Percentiles rank a stretch among this genome's conserved stretches.
Conservation (phyloP, 2,113 vertebrate genomes). For the Columba janthina region DNA sequence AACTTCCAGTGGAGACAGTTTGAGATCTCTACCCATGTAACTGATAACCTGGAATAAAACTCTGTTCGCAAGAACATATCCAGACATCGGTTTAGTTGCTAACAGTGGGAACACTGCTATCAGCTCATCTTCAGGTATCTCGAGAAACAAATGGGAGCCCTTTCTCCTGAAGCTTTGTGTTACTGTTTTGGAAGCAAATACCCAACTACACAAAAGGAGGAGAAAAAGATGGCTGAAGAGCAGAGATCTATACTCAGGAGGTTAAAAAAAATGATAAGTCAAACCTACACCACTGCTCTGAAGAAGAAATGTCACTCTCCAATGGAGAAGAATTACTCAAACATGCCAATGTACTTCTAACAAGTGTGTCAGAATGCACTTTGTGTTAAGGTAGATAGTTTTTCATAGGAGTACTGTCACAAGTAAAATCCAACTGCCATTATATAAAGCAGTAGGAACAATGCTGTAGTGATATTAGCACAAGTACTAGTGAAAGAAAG, state of each 20-base stretch:
- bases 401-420: neutral
- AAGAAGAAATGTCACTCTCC: neutral
- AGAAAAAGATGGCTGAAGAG: neutral
- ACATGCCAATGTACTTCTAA: neutral
- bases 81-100: neutral
- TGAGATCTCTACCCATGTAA: neutral
- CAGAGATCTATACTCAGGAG: neutral
- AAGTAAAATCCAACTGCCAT: neutral
- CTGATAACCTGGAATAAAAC: neutral
- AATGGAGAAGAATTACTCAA: neutral
- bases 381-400: neutral
- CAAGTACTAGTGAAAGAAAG: neutral
- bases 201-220: neutral
- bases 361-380: neutral
- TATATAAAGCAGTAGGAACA: neutral
- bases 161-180: neutral
- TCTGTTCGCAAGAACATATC: neutral
- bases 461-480: neutral
- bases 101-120: neutral
- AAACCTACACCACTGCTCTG: neutral
- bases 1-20: neutral
- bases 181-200: neutral
- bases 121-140: neutral
- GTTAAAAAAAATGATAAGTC: neutral
- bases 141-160: neutral